Evolutionary conservation across 2,797 vertebrate species (phyloP).

Genomic region (Pseudotriccus pelzelni): DNA sequence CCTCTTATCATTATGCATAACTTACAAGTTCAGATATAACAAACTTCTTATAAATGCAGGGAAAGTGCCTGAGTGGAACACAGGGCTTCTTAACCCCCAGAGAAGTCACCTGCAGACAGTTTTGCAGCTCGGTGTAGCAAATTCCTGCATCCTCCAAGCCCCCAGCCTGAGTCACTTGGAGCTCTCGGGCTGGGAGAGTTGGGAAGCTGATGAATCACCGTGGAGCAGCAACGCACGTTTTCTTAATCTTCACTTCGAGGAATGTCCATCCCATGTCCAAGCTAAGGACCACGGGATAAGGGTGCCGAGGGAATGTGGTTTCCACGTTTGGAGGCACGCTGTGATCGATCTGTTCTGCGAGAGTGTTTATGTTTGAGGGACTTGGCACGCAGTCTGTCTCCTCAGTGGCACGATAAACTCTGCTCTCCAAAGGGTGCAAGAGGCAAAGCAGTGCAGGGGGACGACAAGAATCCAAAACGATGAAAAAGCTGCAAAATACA

Average conservation of each 20-base stretch:
- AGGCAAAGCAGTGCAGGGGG: background rate
- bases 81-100: background rate
- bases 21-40: background rate
- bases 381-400: slow-evolving; percentile 29
- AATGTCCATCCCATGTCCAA: slow-evolving; percentile 32
- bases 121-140: background rate
- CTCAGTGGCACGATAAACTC: slow-evolving; percentile 4
- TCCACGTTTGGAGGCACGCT: slow-evolving; percentile 30
- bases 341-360: slow-evolving; percentile 38
- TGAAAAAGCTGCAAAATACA: background rate
- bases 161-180: slow-evolving; percentile 2
- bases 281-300: slow-evolving; percentile 35
- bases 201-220: background rate
- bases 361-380: slow-evolving; percentile 57
- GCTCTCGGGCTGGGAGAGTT: background rate
- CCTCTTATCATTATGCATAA: background rate
- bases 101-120: background rate
- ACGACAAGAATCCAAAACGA: background rate
- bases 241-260: slow-evolving; percentile 26
- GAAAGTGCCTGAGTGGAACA: background rate
- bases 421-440: background rate
- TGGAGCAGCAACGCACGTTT: background rate
- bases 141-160: slow-evolving; percentile 22
- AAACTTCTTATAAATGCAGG: background rate
- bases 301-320: slow-evolving; percentile 38